These are phyloP conservation scores for Hydrotaea cyrtoneurina DNA, from an alignment of 2,888 invertebrate species.

Conservation along the genomic window DNA sequence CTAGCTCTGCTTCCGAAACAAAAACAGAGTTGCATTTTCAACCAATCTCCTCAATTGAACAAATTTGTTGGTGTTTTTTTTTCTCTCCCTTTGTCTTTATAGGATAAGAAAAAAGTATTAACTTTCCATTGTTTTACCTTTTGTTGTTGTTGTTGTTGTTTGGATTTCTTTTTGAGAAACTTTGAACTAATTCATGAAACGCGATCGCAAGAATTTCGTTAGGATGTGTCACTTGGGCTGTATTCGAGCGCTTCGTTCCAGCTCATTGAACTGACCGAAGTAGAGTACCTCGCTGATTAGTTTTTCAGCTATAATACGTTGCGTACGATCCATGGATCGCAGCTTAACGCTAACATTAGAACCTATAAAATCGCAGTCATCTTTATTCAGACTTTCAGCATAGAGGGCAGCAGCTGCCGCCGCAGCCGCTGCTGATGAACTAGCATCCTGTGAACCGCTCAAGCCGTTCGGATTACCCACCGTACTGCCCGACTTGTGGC, in stretches of 20 bases:
- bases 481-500: slow-evolving; percentile 66
- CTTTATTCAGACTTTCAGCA: slow-evolving; percentile 75
- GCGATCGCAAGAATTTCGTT: slow-evolving; percentile 60
- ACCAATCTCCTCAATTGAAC: too few relatives aligned
- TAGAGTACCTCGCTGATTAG: slow-evolving; percentile 79
- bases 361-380: slow-evolving; percentile 79
- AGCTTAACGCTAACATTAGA: slow-evolving; percentile 79
- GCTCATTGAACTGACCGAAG: slow-evolving; percentile 79
- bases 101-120: too few relatives aligned
- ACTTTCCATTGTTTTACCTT: neutral
- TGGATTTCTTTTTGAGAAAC: neutral
- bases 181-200: slow-evolving; percentile 43
- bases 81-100: too few relatives aligned
- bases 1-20: too few relatives aligned
- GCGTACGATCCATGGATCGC: slow-evolving; percentile 79
- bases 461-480: slow-evolving; percentile 66
- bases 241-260: slow-evolving; percentile 78
- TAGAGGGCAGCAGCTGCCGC: slow-evolving; percentile 76
- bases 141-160: neutral
- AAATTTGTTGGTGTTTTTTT: too few relatives aligned
- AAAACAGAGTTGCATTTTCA: too few relatives aligned
- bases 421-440: slow-evolving; percentile 70
- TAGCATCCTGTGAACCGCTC: slow-evolving; percentile 73
- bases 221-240: slow-evolving; percentile 78
- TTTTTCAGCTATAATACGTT: slow-evolving; percentile 79